Evolutionary conservation across 2,113 vertebrate genomes (phyloP).

Genomic region (Eretmochelys imbricata): DNA sequence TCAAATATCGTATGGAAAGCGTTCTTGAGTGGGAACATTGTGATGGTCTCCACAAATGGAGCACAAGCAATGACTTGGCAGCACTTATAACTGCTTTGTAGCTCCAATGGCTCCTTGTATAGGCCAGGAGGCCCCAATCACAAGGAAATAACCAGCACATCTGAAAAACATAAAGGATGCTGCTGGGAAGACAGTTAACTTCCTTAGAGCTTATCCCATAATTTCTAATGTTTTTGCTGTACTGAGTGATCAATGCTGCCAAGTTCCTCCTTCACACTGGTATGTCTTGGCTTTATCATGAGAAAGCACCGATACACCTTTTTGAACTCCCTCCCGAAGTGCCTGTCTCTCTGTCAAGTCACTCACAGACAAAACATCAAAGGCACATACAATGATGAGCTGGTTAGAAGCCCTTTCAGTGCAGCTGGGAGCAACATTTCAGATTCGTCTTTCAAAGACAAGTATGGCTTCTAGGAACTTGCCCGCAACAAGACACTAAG

Average conservation of each 20-base stretch:
- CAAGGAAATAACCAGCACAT: fast-evolving
- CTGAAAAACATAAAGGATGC: background rate
- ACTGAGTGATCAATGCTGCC: fast-evolving
- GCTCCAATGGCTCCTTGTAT: background rate
- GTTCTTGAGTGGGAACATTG: background rate
- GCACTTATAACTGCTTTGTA: background rate
- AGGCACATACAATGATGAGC: background rate
- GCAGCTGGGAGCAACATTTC: background rate
- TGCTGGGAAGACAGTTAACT: background rate
- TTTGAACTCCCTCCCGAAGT: background rate
- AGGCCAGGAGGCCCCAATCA: background rate
- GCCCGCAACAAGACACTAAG: background rate
- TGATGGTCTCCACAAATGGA: background rate
- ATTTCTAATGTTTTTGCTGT: fast-evolving
- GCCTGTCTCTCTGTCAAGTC: background rate
- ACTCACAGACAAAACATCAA: background rate
- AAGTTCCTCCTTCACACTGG: background rate
- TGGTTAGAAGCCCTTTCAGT: constrained; percentile 12
- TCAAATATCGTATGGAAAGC: background rate
- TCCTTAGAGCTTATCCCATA: background rate
- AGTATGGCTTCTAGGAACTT: background rate
- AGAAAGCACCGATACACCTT: background rate
- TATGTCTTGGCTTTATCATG: background rate
- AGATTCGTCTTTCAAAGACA: constrained; percentile 11
- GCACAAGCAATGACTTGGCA: background rate